Evolutionary conservation across 2,888 invertebrate genomes (phyloP).

Genomic region (Lomographa bimaculata): DNA sequence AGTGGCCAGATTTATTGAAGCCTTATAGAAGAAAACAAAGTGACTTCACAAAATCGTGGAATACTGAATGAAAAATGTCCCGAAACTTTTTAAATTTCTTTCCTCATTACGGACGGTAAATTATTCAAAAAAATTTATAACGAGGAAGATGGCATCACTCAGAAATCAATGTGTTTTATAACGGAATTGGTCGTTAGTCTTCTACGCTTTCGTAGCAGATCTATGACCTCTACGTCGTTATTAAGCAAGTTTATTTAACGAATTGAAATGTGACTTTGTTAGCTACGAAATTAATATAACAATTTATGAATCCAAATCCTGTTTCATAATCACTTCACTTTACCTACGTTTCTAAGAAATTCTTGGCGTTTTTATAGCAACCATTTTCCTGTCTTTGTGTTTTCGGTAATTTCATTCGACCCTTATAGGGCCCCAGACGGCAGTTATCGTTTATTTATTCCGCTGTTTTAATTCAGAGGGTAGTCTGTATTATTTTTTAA

Average conservation of each 20-base stretch:
- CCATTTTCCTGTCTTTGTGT: conserved; percentile 34
- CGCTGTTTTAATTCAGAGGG: conserved; percentile 43
- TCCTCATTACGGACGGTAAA: conserved; percentile 47
- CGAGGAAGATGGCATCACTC: conserved; percentile 48
- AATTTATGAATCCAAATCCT: too few relatives aligned
- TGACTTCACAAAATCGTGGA: conserved; percentile 23
- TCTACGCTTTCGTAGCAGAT: conserved; percentile 9
- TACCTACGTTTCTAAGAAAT: conserved; percentile 18
- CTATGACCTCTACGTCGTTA: too few relatives aligned
- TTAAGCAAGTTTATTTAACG: too few relatives aligned
- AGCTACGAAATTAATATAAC: too few relatives aligned
- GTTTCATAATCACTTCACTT: too few relatives aligned
- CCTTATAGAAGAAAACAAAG: conserved; percentile 22
- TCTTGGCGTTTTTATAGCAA: conserved; percentile 35
- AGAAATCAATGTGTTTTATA: conserved; percentile 60
- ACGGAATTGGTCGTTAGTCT: conserved; percentile 33
- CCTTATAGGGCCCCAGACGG: conserved; percentile 34
- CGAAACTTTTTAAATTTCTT: conserved; percentile 40
- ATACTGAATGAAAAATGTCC: conserved; percentile 30
- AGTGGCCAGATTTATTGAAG: conserved; percentile 27
- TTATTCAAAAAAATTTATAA: conserved; percentile 56
- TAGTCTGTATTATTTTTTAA: conserved; percentile 23
- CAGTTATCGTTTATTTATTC: conserved; percentile 47
- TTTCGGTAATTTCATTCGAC: conserved; percentile 38
- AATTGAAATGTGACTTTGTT: too few relatives aligned